These are phyloP conservation scores for Stenotaenia linearis DNA, from an alignment of 2,888 invertebrate species.

Conservation along the genomic window DNA sequence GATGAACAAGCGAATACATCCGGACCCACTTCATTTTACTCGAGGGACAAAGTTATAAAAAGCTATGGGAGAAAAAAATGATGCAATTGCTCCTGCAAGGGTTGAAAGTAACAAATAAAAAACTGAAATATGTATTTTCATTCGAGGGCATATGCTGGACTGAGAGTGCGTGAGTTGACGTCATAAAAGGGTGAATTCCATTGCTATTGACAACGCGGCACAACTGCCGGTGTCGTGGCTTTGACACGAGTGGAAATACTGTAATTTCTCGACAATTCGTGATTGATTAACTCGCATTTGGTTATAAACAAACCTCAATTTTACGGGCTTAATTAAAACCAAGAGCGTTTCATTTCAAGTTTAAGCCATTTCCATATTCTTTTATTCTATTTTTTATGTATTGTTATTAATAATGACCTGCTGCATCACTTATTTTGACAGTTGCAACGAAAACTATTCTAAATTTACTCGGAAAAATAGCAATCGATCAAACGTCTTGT, in stretches of 20 bases:
- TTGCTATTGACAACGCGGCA: constrained; percentile 6
- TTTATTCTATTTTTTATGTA: not conserved
- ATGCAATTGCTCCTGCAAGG: not conserved
- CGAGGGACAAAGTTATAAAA: not conserved
- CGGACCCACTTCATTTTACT: constrained; percentile 2
- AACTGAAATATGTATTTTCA: not conserved
- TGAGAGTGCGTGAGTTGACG: constrained; percentile 14
- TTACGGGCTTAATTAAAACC: not conserved
- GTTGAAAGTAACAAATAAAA: not conserved
- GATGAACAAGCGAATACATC: not conserved
- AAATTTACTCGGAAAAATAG: too few relatives aligned
- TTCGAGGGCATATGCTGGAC: not conserved
- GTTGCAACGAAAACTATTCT: too few relatives aligned
- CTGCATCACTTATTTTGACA: too few relatives aligned
- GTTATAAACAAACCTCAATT: too few relatives aligned
- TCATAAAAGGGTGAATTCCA: constrained; percentile 12
- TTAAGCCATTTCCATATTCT: not conserved
- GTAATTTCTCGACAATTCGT: not conserved
- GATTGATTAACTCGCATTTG: too few relatives aligned
- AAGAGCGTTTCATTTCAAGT: not conserved
- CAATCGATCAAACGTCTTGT: constrained; percentile 1
- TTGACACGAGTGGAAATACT: not conserved
- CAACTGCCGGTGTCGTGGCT: not conserved
- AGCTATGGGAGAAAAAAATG: not conserved
- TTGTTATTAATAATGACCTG: too few relatives aligned